A percentile compares a stretch with the other conserved stretches of the same genome.
phyloP scores from a whole-genome alignment of 2,113 vertebrate genomes.

The Baryphthengus martii region DNA sequence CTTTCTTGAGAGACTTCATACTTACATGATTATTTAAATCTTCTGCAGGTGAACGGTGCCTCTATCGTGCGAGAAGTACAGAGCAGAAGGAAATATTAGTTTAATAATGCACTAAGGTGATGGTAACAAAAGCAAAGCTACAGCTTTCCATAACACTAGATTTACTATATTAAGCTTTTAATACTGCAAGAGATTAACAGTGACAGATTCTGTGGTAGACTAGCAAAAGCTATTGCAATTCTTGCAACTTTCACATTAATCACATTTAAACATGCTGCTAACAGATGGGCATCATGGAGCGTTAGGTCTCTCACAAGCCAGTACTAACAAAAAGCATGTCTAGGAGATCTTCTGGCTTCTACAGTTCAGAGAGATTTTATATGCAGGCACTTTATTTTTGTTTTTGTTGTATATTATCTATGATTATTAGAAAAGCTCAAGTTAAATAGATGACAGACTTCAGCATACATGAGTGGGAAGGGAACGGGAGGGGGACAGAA shows the following conservation, averaged over 20 bases:
- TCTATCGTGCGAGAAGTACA: neutral
- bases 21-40: neutral
- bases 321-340: conserved; percentile 30
- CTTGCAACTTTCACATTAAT: conserved; percentile 57
- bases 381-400: conserved; percentile 7
- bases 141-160: conserved; percentile 34
- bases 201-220: conserved; percentile 58
- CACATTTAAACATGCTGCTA: conserved; percentile 56
- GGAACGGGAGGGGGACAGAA: neutral
- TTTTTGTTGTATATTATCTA: conserved; percentile 8
- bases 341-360: conserved; percentile 10
- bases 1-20: neutral
- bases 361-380: neutral
- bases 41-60: neutral
- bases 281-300: conserved; percentile 38
- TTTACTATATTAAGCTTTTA: conserved; percentile 67
- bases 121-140: conserved; percentile 29
- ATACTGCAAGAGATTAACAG: conserved; percentile 62
- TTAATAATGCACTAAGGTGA: conserved; percentile 37
- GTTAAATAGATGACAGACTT: conserved; percentile 38
- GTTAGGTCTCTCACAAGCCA: conserved; percentile 24
- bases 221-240: conserved; percentile 42
- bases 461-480: neutral
- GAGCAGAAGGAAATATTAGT: neutral
- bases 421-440: conserved; percentile 31